Conservation (phyloP, 2,113 vertebrate genomes). For the Dasyprocta punctata region DNA sequence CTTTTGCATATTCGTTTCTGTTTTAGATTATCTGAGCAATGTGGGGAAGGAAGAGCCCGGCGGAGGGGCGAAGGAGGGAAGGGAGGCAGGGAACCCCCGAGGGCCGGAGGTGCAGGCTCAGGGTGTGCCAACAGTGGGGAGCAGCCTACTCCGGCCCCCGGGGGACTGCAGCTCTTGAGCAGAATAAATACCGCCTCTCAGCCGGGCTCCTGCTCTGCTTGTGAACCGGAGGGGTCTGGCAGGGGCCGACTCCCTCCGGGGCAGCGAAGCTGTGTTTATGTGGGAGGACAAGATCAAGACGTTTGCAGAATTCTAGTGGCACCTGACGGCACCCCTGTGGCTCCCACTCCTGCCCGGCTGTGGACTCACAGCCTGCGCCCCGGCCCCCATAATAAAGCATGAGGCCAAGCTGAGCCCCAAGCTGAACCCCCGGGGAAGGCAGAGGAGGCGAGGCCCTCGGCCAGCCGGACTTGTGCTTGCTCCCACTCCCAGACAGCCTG, state of each 20-base stretch:
- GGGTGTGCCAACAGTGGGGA: not conserved
- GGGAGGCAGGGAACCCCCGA: not conserved
- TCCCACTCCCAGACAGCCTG: not conserved
- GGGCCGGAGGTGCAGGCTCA: rapidly evolving
- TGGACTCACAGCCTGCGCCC: rapidly evolving
- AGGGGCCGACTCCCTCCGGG: not conserved
- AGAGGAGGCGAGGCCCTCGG: rapidly evolving
- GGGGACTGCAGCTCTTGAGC: not conserved
- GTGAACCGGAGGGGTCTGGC: not conserved
- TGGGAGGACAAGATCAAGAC: not conserved
- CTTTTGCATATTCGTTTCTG: slow-evolving; percentile 78
- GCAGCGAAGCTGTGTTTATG: not conserved
- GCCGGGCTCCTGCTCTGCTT: not conserved
- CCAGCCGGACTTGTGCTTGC: too few species aligned
- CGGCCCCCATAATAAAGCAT: rapidly evolving
- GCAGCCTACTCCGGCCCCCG: not conserved
- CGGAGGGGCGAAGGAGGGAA: too few species aligned
- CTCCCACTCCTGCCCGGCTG: not conserved
- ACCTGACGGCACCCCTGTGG: rapidly evolving
- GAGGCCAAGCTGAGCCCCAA: rapidly evolving
- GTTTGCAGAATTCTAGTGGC: rapidly evolving
- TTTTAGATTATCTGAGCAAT: slow-evolving; percentile 29
- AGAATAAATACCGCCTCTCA: not conserved
- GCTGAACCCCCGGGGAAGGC: rapidly evolving
- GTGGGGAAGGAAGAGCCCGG: not conserved